These are phyloP conservation scores for Microchrysa polita DNA, from an alignment of 2,888 invertebrate genomes.

Conservation along the genomic window DNA sequence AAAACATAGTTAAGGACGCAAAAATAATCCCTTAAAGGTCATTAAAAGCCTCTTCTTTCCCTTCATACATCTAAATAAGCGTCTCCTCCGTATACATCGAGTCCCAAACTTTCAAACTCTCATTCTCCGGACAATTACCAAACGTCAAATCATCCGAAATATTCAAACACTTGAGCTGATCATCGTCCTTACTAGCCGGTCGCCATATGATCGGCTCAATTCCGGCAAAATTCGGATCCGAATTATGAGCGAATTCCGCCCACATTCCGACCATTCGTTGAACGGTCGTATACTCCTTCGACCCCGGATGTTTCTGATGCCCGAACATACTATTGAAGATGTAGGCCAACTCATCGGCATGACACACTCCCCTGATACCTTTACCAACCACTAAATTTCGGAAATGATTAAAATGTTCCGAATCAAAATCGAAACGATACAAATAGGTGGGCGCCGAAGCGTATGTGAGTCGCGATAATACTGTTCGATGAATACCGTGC, in stretches of 20 bases:
- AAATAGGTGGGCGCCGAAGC: constrained; percentile 59
- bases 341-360: constrained; percentile 63
- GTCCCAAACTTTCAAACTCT: constrained; percentile 61
- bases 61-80: constrained; percentile 39
- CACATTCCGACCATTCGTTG: constrained; percentile 59
- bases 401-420: constrained; percentile 62
- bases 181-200: constrained; percentile 55
- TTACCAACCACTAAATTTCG: constrained; percentile 61
- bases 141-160: constrained; percentile 61
- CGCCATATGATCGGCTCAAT: constrained; percentile 54
- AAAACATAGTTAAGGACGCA: too few species aligned
- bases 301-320: constrained; percentile 57
- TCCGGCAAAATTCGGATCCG: constrained; percentile 58
- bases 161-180: constrained; percentile 61
- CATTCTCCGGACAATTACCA: constrained; percentile 62
- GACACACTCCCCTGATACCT: constrained; percentile 62
- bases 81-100: constrained; percentile 58
- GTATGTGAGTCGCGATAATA: constrained; percentile 57
- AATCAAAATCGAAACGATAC: constrained; percentile 63
- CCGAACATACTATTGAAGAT: constrained; percentile 62
- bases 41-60: not conserved
- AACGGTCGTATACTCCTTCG: constrained; percentile 61
- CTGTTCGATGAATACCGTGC: constrained; percentile 62
- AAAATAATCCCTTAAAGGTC: not conserved
- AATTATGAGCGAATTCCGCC: constrained; percentile 60